Evolutionary conservation across 1,140 invertebrate species (phyloP).

Genomic region (Plectrocnemia conspersa): DNA sequence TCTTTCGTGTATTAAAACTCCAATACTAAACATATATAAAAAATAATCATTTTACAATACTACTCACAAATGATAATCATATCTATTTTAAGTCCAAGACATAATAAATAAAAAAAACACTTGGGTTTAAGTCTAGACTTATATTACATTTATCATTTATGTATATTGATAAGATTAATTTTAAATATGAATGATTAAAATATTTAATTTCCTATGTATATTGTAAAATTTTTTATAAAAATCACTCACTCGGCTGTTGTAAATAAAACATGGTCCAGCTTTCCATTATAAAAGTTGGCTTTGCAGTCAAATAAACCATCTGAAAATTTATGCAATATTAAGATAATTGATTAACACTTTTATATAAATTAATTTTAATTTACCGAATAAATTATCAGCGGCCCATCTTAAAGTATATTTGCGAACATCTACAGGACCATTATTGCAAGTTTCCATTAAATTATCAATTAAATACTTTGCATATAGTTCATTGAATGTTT

Average conservation of each 20-base stretch:
- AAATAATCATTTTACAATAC: too few species aligned
- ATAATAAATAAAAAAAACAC: too few species aligned
- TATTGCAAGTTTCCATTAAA: constrained; percentile 4
- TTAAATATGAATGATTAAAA: constrained; percentile 1
- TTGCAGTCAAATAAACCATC: constrained; percentile 2
- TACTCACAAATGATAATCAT: too few species aligned
- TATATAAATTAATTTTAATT: background rate
- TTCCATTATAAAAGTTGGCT: background rate
- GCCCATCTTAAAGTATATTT: constrained; percentile 5
- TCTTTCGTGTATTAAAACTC: constrained; percentile 7
- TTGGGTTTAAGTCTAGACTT: too few species aligned
- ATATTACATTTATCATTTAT: too few species aligned
- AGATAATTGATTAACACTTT: background rate
- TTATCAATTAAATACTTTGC: constrained; percentile 4
- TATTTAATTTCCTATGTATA: background rate
- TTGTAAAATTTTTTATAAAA: background rate
- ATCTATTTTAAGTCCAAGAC: too few species aligned
- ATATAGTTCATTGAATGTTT: background rate
- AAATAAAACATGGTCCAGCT: background rate
- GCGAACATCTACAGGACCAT: background rate
- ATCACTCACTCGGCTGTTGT: background rate
- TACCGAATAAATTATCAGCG: constrained; percentile 9
- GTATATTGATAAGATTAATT: too few species aligned
- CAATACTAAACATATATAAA: constrained; percentile 1
- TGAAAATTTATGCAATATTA: constrained; percentile 1